Evolutionary conservation across 2,888 invertebrate species (phyloP), one percentile per base, ranked within the genome.

Genomic region (Hemaris fuciformis): DNA sequence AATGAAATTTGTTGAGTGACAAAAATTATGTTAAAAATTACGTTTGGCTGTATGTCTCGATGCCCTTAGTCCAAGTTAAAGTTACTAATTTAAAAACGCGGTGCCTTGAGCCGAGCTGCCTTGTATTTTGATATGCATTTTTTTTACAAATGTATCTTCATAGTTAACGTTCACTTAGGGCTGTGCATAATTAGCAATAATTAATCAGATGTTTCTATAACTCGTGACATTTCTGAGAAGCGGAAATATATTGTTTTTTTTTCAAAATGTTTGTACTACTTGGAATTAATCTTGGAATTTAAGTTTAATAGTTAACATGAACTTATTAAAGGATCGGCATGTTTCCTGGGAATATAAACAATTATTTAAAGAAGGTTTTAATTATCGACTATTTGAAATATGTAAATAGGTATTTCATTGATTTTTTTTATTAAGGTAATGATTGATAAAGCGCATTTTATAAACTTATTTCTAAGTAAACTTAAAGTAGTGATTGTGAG

Each of bases 131-230:
- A 61, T 61, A 61, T 38, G 25, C 31, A 10, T 34, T 38, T 45
- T 22, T n/a, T 57, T 38, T 23, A 38, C 57, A 20, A 34, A 18
- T 31, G 18, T 34, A 31, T 56, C 31, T 48, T 48, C 22, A 10
- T 20, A 45, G 18, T 18, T 38, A 38, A 63, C 60, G 68, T 53
- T 70, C 67, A 63, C 66, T 67, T 72, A 70, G 65, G 80, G 77
- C 80, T 79, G 78, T 79, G 79, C 68, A 66, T 71, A 27, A 27
- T 53, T 57, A 61, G 60, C 42, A 61, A 61, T 61, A 61, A 56
- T 61, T 43, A 42, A 43, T 56, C 42, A n/a, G 8, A 42, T 43
- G 56, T 61, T 43, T 61, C 61, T 57, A 43, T 61, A 57, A 43
- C 42, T 34, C 38, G 7, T 53, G n/a, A n/a, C n/a, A n/a, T n/a